phyloP scores from a whole-genome alignment of 2,113 vertebrate genomes.

The Microcebus ravelobensis region DNA sequence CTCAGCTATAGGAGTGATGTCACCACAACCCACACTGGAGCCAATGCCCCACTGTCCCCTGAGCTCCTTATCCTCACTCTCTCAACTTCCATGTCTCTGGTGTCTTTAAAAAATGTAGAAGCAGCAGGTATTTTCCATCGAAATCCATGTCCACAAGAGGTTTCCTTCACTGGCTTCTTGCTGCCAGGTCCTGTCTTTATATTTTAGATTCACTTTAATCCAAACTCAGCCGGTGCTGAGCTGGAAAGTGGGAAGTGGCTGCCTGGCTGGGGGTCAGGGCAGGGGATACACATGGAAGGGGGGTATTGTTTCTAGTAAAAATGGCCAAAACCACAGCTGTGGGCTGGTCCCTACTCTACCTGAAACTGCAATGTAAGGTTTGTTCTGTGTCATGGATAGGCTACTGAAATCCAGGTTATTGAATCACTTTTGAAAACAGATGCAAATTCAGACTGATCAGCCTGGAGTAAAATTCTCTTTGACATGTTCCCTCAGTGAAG shows the following conservation, averaged over 20 bases:
- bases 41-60: not conserved
- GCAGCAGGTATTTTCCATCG: not conserved
- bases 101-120: not conserved
- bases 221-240: not conserved
- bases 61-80: not conserved
- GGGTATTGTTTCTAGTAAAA: constrained; percentile 3
- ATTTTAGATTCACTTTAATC: not conserved
- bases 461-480: constrained; percentile 20
- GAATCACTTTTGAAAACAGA: constrained; percentile 37
- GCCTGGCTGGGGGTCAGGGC: not conserved
- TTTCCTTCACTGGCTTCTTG: not conserved
- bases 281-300: not conserved
- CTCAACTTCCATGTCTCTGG: not conserved
- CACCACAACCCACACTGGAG: not conserved
- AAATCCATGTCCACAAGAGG: not conserved
- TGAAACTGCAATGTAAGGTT: not conserved
- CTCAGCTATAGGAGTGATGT: not conserved
- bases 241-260: not conserved
- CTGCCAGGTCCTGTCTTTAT: not conserved
- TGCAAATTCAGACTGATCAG: not conserved
- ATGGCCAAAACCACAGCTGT: not conserved
- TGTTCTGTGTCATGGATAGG: not conserved
- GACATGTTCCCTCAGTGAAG: not conserved
- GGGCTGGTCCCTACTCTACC: not conserved
- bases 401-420: not conserved